These are phyloP conservation scores for Pammene aurita DNA, from an alignment of 2,888 invertebrate species.

Conservation along the genomic window DNA sequence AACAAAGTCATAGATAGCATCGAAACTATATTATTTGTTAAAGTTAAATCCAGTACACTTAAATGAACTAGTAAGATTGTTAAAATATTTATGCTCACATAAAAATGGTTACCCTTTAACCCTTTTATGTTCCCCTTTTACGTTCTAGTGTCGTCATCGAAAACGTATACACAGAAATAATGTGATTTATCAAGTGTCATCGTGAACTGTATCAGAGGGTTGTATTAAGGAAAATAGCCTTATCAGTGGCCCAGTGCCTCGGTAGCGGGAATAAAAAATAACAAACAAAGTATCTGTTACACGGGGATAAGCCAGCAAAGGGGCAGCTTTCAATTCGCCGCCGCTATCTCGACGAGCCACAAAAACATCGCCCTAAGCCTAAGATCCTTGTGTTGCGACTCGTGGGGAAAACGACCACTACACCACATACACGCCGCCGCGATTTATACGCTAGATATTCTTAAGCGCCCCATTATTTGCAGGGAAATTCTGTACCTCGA, in stretches of 20 bases:
- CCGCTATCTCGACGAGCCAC: constrained; percentile 67
- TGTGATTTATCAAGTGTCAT: constrained; percentile 56
- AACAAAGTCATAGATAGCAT: too few relatives aligned
- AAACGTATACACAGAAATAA: constrained; percentile 48
- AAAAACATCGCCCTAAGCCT: constrained; percentile 63
- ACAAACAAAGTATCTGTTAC: constrained; percentile 66
- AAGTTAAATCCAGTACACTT: too few relatives aligned
- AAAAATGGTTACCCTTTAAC: neutral
- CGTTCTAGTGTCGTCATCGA: constrained; percentile 46
- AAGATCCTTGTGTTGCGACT: constrained; percentile 56
- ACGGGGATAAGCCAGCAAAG: constrained; percentile 69
- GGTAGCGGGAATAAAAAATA: constrained; percentile 62
- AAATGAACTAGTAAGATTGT: neutral
- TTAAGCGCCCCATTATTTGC: constrained; percentile 40
- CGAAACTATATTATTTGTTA: too few relatives aligned
- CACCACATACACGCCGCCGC: constrained; percentile 46
- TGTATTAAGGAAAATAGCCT: constrained; percentile 61
- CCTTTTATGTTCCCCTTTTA: neutral
- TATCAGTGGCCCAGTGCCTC: constrained; percentile 56
- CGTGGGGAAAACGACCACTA: constrained; percentile 51
- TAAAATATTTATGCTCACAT: neutral
- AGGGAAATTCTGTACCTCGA: constrained; percentile 17
- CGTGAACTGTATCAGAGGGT: constrained; percentile 51
- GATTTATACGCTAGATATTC: constrained; percentile 48
- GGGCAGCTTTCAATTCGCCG: constrained; percentile 72